Conservation (phyloP, 2,113 vertebrate species). For the Anguilla japonica region DNA sequence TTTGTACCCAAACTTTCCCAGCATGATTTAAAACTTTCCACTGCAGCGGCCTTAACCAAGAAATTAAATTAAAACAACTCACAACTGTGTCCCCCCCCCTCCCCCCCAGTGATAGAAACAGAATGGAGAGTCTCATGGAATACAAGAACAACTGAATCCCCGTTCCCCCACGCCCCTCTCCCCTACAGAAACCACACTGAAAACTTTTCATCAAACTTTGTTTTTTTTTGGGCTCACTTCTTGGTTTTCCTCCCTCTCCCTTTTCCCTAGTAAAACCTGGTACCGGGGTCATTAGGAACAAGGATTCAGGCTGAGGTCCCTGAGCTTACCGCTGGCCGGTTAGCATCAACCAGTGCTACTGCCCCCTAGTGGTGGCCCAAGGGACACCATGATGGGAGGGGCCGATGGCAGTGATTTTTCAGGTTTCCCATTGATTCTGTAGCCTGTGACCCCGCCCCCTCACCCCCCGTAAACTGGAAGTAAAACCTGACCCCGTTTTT, state of each 20-base stretch:
- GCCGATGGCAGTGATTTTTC: background rate
- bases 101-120: background rate
- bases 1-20: background rate
- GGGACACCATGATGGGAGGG: too few relatives aligned
- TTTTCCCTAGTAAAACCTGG: too few relatives aligned
- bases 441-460: background rate
- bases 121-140: background rate
- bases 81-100: background rate
- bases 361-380: too few relatives aligned
- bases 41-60: background rate
- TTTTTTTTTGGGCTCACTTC: too few relatives aligned
- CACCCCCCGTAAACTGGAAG: background rate
- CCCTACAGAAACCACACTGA: background rate
- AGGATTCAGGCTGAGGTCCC: too few relatives aligned
- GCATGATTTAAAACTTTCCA: slow-evolving; percentile 2
- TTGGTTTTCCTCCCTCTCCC: too few relatives aligned
- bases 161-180: too few relatives aligned
- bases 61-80: background rate
- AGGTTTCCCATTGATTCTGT: background rate
- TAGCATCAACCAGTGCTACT: too few relatives aligned
- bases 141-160: too few relatives aligned
- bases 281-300: too few relatives aligned
- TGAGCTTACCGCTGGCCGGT: too few relatives aligned
- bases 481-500: background rate
- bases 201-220: background rate